Percentiles rank a stretch among this genome's conserved stretches.
These are phyloP conservation scores for Mythimna albipuncta DNA, from an alignment of 2,888 invertebrate species.

Conservation along the genomic window DNA sequence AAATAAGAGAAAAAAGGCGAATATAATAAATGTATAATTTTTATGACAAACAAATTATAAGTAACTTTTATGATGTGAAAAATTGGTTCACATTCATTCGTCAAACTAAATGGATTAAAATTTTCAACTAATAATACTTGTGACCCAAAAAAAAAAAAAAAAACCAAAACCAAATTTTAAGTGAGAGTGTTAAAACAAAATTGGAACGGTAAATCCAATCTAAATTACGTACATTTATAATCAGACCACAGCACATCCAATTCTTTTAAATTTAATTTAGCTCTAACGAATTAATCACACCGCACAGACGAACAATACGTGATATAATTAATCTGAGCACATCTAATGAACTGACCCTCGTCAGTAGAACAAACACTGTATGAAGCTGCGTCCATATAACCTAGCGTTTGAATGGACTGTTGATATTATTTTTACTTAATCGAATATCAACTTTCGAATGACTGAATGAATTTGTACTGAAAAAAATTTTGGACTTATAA, in stretches of 20 bases:
- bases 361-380: conserved; percentile 53
- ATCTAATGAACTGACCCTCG: conserved; percentile 61
- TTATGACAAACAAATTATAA: no score
- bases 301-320: conserved; percentile 48
- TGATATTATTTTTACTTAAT: not conserved
- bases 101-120: no score
- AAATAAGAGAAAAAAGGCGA: no score
- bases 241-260: conserved; percentile 19
- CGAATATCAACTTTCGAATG: not conserved
- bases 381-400: conserved; percentile 13
- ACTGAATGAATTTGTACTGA: not conserved
- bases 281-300: conserved; percentile 26
- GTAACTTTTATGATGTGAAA: no score
- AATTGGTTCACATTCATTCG: no score
- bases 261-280: conserved; percentile 40
- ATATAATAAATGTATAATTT: no score
- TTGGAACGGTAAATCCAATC: conserved; percentile 14
- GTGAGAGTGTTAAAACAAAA: not conserved
- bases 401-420: no score
- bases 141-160: no score
- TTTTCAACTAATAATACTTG: no score
- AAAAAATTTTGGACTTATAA: no score
- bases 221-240: conserved; percentile 24
- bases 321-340: conserved; percentile 56
- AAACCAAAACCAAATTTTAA: no score